Conservation (phyloP, 2,888 invertebrate genomes). For the Stegophylla sp. region DNA sequence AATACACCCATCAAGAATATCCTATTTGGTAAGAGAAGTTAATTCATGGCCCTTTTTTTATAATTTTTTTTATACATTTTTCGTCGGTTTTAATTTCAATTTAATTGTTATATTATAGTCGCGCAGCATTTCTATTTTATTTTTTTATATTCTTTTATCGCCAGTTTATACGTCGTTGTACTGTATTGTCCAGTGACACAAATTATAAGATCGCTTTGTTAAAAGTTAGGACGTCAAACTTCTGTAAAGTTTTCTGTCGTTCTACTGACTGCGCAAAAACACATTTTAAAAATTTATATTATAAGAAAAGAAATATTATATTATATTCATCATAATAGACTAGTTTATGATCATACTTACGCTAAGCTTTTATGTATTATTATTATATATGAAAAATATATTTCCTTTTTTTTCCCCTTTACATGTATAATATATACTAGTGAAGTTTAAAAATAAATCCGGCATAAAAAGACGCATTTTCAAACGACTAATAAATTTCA, state of each 20-base stretch:
- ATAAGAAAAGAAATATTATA: neutral
- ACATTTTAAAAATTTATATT: neutral
- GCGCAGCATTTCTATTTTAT: too few relatives aligned
- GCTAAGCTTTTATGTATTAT: neutral
- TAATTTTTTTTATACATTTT: too few relatives aligned
- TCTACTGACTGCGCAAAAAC: neutral
- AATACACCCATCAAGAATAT: too few relatives aligned
- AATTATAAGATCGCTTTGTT: neutral
- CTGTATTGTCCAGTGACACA: neutral
- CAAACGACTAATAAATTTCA: neutral
- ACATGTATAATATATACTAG: neutral
- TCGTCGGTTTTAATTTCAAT: too few relatives aligned
- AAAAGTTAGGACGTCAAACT: conserved; percentile 3
- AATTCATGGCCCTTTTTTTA: too few relatives aligned
- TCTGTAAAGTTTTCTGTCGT: neutral
- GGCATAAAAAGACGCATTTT: neutral
- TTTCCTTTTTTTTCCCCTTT: too few relatives aligned
- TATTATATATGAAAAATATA: neutral
- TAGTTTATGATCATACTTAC: neutral
- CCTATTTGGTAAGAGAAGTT: too few relatives aligned
- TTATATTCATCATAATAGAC: neutral
- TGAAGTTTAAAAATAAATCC: conserved; percentile 8
- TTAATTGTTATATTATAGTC: too few relatives aligned
- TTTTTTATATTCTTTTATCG: too few relatives aligned
- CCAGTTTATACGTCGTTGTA: neutral